Conservation (phyloP, 2,888 invertebrate species). For the Ptilodon capucinus region DNA sequence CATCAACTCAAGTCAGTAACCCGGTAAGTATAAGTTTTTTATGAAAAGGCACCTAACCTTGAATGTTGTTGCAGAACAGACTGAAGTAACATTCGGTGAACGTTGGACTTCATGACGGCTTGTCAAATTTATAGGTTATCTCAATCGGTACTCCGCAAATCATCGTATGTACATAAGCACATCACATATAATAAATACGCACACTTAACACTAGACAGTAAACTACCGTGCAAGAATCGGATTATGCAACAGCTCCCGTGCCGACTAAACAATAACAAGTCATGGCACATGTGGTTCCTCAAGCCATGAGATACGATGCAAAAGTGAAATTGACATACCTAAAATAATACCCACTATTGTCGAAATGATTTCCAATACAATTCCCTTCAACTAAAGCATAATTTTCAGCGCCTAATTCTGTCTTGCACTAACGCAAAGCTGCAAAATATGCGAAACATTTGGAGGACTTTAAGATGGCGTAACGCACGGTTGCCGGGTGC, state of each 20-base stretch:
- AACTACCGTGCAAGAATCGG: conserved; percentile 56
- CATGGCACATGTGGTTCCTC: conserved; percentile 77
- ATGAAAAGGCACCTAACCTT: conserved; percentile 49
- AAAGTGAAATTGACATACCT: conserved; percentile 76
- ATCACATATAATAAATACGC: conserved; percentile 31
- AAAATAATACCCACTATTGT: conserved; percentile 53
- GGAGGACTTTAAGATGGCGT: conserved; percentile 81
- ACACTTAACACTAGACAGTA: conserved; percentile 38
- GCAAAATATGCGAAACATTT: conserved; percentile 78
- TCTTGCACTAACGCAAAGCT: conserved; percentile 63
- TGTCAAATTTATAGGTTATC: conserved; percentile 79
- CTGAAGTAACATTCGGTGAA: conserved; percentile 64
- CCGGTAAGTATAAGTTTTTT: conserved; percentile 23
- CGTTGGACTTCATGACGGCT: conserved; percentile 65
- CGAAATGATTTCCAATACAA: conserved; percentile 60
- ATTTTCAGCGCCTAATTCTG: conserved; percentile 63
- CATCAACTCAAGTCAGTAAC: conserved; percentile 24
- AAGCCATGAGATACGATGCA: conserved; percentile 72
- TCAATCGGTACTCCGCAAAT: conserved; percentile 39
- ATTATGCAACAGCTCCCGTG: conserved; percentile 60
- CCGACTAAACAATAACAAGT: conserved; percentile 73
- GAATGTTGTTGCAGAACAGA: conserved; percentile 51
- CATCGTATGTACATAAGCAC: conserved; percentile 38
- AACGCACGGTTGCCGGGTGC: conserved; percentile 81
- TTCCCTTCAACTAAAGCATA: conserved; percentile 61